phyloP scores from a whole-genome alignment of 2,797 vertebrate species.

The Ciconia nigra region DNA sequence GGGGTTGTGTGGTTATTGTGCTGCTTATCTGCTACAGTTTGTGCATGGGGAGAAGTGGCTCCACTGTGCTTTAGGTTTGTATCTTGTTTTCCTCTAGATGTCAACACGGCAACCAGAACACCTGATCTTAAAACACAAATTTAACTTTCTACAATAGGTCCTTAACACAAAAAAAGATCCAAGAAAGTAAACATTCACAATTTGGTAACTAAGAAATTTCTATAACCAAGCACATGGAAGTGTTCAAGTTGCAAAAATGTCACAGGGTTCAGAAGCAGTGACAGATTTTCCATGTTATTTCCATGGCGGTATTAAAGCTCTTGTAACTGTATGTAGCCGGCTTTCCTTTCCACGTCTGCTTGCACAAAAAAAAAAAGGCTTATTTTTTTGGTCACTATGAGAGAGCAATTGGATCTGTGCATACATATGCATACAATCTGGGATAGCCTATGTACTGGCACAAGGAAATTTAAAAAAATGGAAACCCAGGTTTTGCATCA shows the following conservation, averaged over 20 bases:
- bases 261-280: background rate
- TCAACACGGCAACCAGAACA: background rate
- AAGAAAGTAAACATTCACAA: background rate
- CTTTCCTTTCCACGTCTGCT: background rate
- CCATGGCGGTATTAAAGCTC: background rate
- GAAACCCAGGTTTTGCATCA: background rate
- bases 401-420: background rate
- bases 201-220: background rate
- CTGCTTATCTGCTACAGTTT: background rate
- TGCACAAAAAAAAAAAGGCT: background rate
- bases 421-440: background rate
- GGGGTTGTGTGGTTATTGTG: background rate
- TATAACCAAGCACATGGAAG: background rate
- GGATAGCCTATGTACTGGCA: background rate
- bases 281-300: background rate
- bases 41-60: background rate
- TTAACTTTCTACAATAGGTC: background rate
- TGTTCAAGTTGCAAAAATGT: background rate
- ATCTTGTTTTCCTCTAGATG: background rate
- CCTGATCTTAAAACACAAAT: background rate
- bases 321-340: background rate
- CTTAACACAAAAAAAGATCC: background rate
- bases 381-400: background rate
- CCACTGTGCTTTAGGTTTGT: background rate
- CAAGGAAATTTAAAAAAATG: background rate